Base-by-base conservation (phyloP, 2,113 vertebrate genomes). In the Salvelinus namaycush region DNA sequence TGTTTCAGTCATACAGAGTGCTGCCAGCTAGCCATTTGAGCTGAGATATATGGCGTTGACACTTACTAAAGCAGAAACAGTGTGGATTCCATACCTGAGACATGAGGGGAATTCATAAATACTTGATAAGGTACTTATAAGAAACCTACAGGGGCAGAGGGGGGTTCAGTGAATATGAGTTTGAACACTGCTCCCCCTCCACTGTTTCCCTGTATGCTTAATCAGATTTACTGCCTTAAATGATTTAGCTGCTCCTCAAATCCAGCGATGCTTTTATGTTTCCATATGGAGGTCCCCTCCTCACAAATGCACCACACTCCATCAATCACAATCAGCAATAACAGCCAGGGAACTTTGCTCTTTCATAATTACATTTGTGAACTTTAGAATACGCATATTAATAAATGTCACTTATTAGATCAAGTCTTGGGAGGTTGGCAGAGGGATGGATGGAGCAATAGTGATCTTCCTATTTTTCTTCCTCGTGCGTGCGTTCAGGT, bases 171-270 rank as follows among this genome's bases (percentile, higher is more conserved):
- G 18, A 44, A 26, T 27, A 34, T 12, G 22, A 71, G 66, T 73
- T 75, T 76, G 70, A 78, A 57, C 54, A 24, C 60, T 70, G 4
- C 24, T 75, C 62, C 22, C 66, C 59, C 67, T 44, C 65, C 74
- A 66, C 65, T 48, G 64, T 39, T 79, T 82, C 31, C 64, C 29
- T 51, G 13, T n/a, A 60, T 76, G 31, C 11, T 66, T 80, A 75
- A 83, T 86, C 44, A 83, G 79, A 81, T 83, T 85, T 86, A 83
- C 74, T 79, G 39, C 48, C 75, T 74, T 74, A 72, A 84, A 81
- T 86, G 76, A 82, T 81, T 81, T 74, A 87, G 72, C 65, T 48
- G 69, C 31, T 86, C 77, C 70, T 74, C 54, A 72, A 34, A 84
- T 74, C 80, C 72, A 80, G 65, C 69, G 49, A 62, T 16, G 48